Evolutionary conservation across 2,797 vertebrate species (phyloP), one percentile per base, ranked within the genome.

Genomic region (Lacerta agilis): DNA sequence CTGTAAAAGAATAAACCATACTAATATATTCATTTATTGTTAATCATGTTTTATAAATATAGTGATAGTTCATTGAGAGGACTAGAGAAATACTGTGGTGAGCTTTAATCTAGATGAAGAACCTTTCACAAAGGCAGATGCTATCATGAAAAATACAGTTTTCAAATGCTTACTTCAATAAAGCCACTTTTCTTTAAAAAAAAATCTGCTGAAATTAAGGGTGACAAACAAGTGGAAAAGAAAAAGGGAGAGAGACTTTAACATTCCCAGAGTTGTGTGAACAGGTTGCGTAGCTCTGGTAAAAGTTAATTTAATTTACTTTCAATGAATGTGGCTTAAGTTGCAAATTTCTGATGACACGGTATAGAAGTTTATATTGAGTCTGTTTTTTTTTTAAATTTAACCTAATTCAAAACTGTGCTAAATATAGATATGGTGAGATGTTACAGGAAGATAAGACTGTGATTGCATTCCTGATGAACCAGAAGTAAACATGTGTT

Each of bases 51-150:
- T 79, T 43, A n/a, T 55, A 49, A 15, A 4, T 79, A 55, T 43
- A 55, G 2, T 18, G 18, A 89, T 27, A 83, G 83, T 10, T 67
- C 20, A 38, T 41, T 29, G 36, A 84, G 36, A 91, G 69, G 86
- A 80, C 3, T 27, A 73, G 71, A n/a, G 81, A 77, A 61, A 49
- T 72, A 38, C 71, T 55, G 49, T 15, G 13, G 49, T 55, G 13
- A 5, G 92, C n/a, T 91, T 88, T 87, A 87, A 86, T 27, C 17
- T 86, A 81, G 66, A 86, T 64, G 17, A 3, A 91, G 81, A 84
- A 88, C 86, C 87, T 87, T 5, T 76, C 49, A 25, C 82, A 91
- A 75, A 82, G 66, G 1, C 41, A 78, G 45, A 2, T 1, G 80
- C 85, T 87, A 79, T 41, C 78, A 66, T 8, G 20, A 85, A 87